Evolutionary conservation across 2,797 vertebrate genomes (phyloP).

Genomic region (Gypaetus barbatus): DNA sequence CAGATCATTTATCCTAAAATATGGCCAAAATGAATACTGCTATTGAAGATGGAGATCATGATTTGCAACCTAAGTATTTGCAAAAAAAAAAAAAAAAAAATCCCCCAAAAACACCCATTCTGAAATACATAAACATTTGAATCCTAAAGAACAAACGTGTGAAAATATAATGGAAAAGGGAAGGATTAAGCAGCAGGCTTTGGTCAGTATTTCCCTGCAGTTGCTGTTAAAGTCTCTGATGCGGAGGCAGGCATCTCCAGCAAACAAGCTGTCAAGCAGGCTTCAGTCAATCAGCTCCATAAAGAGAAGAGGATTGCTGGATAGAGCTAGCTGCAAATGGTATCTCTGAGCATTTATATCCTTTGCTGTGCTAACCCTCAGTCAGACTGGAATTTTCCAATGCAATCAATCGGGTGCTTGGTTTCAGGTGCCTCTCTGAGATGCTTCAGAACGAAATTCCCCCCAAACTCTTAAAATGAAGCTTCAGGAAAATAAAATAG

Average conservation of each 20-base stretch:
- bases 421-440: not conserved
- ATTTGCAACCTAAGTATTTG: not conserved
- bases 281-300: conserved; percentile 28
- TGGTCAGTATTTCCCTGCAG: not conserved
- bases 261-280: conserved; percentile 41
- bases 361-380: not conserved
- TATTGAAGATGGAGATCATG: not conserved
- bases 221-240: not conserved
- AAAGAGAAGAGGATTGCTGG: not conserved
- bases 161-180: not conserved
- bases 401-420: not conserved
- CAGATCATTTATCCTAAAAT: not conserved
- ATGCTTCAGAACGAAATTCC: not conserved
- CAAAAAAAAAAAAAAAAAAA: not conserved
- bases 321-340: conserved; percentile 2
- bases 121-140: not conserved
- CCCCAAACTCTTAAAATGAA: not conserved
- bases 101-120: not conserved
- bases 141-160: not conserved
- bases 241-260: conserved; percentile 14
- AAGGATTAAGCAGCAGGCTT: not conserved
- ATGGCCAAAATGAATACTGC: not conserved
- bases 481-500: not conserved
- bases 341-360: not conserved
- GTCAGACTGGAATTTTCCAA: conserved; percentile 9